Conservation (phyloP, 1,140 invertebrate species). For the Mamestra configurata region DNA sequence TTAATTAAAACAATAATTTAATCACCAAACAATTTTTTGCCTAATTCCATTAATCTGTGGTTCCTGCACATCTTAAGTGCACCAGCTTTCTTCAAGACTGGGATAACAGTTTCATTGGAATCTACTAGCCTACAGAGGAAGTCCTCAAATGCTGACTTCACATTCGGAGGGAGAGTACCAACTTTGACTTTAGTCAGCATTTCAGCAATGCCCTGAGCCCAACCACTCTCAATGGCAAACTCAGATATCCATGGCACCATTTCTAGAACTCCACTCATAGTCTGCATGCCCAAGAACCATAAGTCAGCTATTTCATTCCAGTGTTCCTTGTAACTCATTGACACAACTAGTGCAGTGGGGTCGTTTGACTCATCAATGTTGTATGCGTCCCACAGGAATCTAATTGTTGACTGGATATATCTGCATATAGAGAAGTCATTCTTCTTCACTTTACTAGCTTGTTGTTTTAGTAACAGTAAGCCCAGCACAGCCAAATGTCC, state of each 20-base stretch:
- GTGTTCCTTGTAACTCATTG: constrained; percentile 94
- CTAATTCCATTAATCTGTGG: constrained; percentile 96
- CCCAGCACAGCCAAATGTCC: constrained; percentile 95
- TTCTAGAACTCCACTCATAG: constrained; percentile 93
- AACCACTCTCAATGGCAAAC: constrained; percentile 97
- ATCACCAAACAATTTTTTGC: constrained; percentile 95
- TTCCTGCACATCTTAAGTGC: constrained; percentile 94
- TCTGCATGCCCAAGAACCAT: constrained; percentile 98
- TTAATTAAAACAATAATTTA: constrained; percentile 80
- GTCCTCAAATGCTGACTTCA: constrained; percentile 96
- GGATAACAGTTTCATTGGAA: constrained; percentile 92
- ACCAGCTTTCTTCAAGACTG: constrained; percentile 94
- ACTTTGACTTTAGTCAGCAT: constrained; percentile 94
- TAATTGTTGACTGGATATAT: constrained; percentile 95
- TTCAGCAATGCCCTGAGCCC: constrained; percentile 95
- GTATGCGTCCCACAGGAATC: constrained; percentile 97
- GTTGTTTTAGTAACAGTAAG: constrained; percentile 94
- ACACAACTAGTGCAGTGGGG: constrained; percentile 93
- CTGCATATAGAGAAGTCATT: constrained; percentile 96
- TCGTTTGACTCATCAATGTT: constrained; percentile 95
- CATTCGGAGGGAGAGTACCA: constrained; percentile 93
- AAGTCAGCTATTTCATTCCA: constrained; percentile 97
- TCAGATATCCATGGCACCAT: constrained; percentile 96
- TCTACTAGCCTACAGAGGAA: constrained; percentile 95
- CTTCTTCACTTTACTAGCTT: constrained; percentile 93